phyloP scores from a whole-genome alignment of 2,113 vertebrate species.

The Chaenogobius annularis region DNA sequence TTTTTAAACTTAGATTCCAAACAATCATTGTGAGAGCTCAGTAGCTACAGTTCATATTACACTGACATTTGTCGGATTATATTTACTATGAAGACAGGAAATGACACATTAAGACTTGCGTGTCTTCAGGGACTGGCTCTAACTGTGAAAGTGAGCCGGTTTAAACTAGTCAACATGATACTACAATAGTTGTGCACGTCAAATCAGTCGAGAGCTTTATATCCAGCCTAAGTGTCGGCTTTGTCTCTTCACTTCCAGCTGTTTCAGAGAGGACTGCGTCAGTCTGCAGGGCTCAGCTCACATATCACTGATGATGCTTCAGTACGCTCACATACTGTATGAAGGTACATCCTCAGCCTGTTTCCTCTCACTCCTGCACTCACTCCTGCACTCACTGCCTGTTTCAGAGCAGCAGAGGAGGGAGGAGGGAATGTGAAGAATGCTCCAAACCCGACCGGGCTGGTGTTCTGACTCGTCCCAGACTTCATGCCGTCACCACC shows the following conservation, averaged over 20 bases:
- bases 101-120: conserved; percentile 1
- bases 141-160: conserved; percentile 21
- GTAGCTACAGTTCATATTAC: conserved; percentile 1
- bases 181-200: conserved; percentile 17
- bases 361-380: conserved; percentile 38
- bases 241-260: conserved; percentile 13
- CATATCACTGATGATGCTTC: conserved; percentile 13
- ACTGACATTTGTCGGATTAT: not conserved
- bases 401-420: conserved; percentile 69
- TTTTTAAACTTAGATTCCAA: conserved; percentile 1
- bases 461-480: conserved; percentile 86
- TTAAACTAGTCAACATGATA: conserved; percentile 17
- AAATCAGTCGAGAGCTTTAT: conserved; percentile 21
- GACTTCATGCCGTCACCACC: conserved; percentile 85
- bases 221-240: not conserved
- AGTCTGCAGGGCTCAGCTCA: conserved; percentile 17
- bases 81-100: not conserved
- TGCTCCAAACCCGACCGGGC: conserved; percentile 81
- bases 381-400: conserved; percentile 44
- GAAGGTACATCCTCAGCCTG: conserved; percentile 42
- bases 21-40: not conserved
- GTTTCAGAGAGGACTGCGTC: conserved; percentile 10
- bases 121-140: conserved; percentile 5
- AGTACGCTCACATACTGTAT: conserved; percentile 7
- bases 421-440: conserved; percentile 78